Evolutionary conservation across 1,140 invertebrate species (phyloP).

Genomic region (Temnothorax longispinosus): DNA sequence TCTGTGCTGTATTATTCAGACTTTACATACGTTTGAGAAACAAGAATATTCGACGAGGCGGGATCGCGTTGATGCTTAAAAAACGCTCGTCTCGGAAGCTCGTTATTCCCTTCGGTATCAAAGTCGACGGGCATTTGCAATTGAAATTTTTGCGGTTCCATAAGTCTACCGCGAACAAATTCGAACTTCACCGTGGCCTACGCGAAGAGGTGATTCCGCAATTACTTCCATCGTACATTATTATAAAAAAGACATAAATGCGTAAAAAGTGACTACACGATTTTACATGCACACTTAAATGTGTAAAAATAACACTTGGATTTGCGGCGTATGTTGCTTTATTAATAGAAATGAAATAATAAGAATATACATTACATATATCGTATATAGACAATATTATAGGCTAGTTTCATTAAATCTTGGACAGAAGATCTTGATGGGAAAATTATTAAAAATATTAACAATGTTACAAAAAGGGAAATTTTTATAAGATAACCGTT

Average conservation of each 20-base stretch:
- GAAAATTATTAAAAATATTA: background rate
- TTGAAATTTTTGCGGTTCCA: slow-evolving; percentile 43
- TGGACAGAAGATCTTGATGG: background rate
- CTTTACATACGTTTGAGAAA: slow-evolving; percentile 61
- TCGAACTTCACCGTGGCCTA: slow-evolving; percentile 28
- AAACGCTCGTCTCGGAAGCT: slow-evolving; percentile 47
- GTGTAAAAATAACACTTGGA: no score
- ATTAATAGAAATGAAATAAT: background rate
- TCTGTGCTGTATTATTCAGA: slow-evolving; percentile 51
- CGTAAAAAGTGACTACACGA: no score
- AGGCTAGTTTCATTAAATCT: background rate
- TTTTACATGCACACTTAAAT: no score
- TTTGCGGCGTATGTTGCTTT: background rate
- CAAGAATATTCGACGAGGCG: slow-evolving; percentile 60
- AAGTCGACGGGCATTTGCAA: slow-evolving; percentile 53
- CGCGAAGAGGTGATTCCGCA: slow-evolving; percentile 8
- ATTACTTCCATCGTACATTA: background rate
- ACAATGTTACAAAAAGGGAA: background rate
- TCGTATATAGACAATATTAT: background rate
- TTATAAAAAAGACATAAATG: background rate
- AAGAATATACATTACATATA: background rate
- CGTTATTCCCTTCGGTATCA: slow-evolving; percentile 54
- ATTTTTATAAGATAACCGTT: background rate
- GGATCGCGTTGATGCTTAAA: slow-evolving; percentile 55
- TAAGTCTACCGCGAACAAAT: slow-evolving; percentile 46